Evolutionary conservation across 1,140 invertebrate genomes (phyloP).

Genomic region (Caenorhabditis tropicalis): DNA sequence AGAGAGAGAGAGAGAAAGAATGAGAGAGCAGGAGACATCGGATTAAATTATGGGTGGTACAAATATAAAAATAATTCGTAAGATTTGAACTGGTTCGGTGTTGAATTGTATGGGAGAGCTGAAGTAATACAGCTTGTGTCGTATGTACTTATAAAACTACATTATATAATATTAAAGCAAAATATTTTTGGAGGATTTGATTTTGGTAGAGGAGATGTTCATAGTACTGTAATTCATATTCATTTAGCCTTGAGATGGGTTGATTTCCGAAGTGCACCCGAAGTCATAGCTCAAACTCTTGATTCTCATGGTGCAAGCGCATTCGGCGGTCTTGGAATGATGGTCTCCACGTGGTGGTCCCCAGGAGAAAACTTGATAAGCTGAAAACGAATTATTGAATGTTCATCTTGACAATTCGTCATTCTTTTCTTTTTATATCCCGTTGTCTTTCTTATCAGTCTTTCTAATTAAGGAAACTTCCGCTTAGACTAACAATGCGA

Average conservation of each 20-base stretch:
- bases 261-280: not conserved
- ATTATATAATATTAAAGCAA: conserved; percentile 12
- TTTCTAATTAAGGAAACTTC: not conserved
- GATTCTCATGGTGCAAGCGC: conserved; percentile 19
- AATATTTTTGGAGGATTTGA: not conserved
- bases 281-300: not conserved
- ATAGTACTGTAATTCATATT: not conserved
- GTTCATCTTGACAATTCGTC: not conserved
- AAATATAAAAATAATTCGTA: too few relatives aligned
- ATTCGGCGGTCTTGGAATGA: not conserved
- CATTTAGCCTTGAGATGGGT: conserved; percentile 15
- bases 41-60: too few relatives aligned
- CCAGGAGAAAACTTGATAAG: conserved; percentile 16
- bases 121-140: not conserved
- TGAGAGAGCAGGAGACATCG: too few relatives aligned
- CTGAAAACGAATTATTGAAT: not conserved
- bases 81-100: not conserved
- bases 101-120: not conserved
- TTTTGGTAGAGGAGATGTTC: not conserved
- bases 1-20: too few relatives aligned
- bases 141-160: not conserved
- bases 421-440: not conserved
- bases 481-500: not conserved
- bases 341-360: not conserved
- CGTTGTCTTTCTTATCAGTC: not conserved